Base-by-base conservation (phyloP, 2,113 vertebrate species). In the Hydropotes inermis region DNA sequence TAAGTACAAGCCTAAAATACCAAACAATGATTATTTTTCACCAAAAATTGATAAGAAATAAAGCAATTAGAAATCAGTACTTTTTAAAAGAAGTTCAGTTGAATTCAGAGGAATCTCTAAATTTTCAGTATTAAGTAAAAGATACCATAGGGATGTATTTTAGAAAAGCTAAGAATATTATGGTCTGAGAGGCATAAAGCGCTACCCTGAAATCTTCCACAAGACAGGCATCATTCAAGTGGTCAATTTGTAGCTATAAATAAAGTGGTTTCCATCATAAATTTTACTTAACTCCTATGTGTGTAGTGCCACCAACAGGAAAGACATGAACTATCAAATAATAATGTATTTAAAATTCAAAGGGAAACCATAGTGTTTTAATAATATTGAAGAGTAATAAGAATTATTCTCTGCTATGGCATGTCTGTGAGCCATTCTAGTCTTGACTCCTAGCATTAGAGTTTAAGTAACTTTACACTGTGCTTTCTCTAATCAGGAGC, bases 291-390 rank as follows among this genome's bases (percentile, higher is more conserved):
- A 96, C 57, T 93, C 36, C 54, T 97, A 54, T 95, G 88, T 96
- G 60, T 45, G 89, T 33, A 96, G 91, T 88, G 95, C 94, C 88
- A 95, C 95, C 88, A 93, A 83, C 82, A 97, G 94, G 96, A 97
- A 93, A 94, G 23, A 94, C 9, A 55, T 8, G 33, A 43, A 79
- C 33, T 83, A 21, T 47, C 84, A 89, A 83, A 82, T n/a, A 93
- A 23, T 16, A 70, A 74, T 60, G 5, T 6, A 89, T 74, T 96
- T 95, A 82, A 94, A 81, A 84, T 79, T 39, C 76, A 70, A 97
- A 92, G 21, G 57, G 8, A 91, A 94, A 11, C 13, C 4, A 33
- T 4, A 81, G 27, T 33, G 15, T 87, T 94, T 89, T 57, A 87
- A 36, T 92, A 83, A 85, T 79, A 47, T 88, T 85, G 45, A 91